Evolutionary conservation across 2,113 vertebrate species (phyloP), one percentile per base, ranked within the genome.

Genomic region (Noctilio leporinus): DNA sequence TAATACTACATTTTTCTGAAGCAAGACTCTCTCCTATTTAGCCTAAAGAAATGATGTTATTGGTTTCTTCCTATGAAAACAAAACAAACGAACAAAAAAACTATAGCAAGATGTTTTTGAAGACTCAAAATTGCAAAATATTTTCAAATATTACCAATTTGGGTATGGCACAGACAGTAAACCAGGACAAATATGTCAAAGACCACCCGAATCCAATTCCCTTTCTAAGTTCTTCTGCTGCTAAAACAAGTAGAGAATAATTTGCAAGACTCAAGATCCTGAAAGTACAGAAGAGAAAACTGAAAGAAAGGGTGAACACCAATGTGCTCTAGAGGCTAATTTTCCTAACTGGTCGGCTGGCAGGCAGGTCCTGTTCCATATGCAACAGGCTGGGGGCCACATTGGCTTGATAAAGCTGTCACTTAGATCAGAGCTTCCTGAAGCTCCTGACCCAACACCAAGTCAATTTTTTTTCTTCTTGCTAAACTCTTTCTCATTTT

Each of bases 401-500:
- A 91, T 82, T 97, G 96, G 40, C 45, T 97, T 97, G 90, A 95
- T 96, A 97, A 94, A 82, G 92, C 85, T 97, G 97, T 97, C 93
- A 89, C 96, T 95, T 94, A 97, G 90, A 96, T 97, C 86, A 51
- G 95, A 97, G 92, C 76, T 97, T 97, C 80, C 70, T 3, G 76
- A 93, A 96, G 86, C 86, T 96, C 59, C 83, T 95, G 55, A 96
- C 97, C 72, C 89, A 97, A 97, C 75, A 95, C 65, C 88, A 94
- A 92, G 97, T 90, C 91, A 95, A 70, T 98, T 97, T 97, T 80
- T 95, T n/a, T n/a, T n/a, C n/a, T n/a, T n/a, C n/a, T n/a, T 97
- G 65, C 95, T 96, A 85, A 98, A 98, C 85, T 97, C 70, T 91
- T 97, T 98, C 93, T 97, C 43, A 84, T 97, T 98, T 97, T 96